Evolutionary conservation across 1,140 invertebrate species (phyloP), one percentile per base, ranked within the genome.

Genomic region (Danaus melanippus): DNA sequence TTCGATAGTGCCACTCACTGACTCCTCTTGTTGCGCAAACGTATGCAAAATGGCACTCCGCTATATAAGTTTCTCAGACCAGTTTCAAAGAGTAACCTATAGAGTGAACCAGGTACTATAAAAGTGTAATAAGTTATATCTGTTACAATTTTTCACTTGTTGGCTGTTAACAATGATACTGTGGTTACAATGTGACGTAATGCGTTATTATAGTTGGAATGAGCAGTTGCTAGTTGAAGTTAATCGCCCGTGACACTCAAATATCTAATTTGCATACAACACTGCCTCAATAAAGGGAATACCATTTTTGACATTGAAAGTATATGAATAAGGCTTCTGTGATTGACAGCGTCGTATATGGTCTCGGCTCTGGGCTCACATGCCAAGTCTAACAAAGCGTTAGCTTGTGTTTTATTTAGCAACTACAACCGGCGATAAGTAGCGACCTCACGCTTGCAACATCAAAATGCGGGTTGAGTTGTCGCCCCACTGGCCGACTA

Each of bases 11-110:
- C 55, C 49, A 51, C 60, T 48, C 46, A 46, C 59, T 57, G 56
- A 51, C 67, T 74, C 78, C 72, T 79, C 76, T 77, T 71, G 72
- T 82, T 82, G 73, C 77, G 77, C 75, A 81, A 83, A 76, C 70
- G 58, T 59, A 59, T 64, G 72, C 71, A 68, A 76, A 80, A 79
- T 80, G 64, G 66, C 65, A 66, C 54, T 59, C 46, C 8, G 46
- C 43, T 15, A 17, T 56, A 54, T 47, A 41, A 42, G 53, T 55
- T 47, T 55, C 53, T 42, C 46, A 54, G 21, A 7, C 21, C 21
- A 32, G 21, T 32, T 32, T 7, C 6, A 32, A 32, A 32, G 17
- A 21, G 21, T 8, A 32, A 32, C 21, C 21, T 32, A 32, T 32
- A 32, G 21, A 32, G 21, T 32, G 4, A 32, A 32, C 21, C 21